Conservation (phyloP, 2,113 vertebrate species). For the Macrotis lagotis region DNA sequence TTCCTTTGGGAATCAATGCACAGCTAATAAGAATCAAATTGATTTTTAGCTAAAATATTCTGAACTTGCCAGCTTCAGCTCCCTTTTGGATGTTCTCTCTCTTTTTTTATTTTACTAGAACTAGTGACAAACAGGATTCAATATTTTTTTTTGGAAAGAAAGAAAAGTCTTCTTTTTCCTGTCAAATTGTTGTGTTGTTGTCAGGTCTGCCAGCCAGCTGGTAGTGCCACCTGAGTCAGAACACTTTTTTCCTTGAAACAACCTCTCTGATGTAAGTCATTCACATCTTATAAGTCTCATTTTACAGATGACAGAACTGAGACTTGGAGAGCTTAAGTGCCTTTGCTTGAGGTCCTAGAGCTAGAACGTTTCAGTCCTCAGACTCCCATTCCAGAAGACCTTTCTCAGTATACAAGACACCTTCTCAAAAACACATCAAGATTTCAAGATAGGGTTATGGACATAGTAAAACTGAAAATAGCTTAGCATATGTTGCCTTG, state of each 20-base stretch:
- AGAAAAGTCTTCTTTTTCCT: not conserved
- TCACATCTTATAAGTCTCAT: not conserved
- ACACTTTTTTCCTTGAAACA: not conserved
- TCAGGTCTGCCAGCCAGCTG: not conserved
- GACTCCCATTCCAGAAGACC: not conserved
- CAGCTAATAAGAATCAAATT: slow-evolving; percentile 31
- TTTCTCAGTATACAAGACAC: not conserved
- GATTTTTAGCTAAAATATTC: slow-evolving; percentile 43
- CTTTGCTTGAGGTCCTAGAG: not conserved
- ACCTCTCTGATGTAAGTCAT: not conserved
- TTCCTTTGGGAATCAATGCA: slow-evolving; percentile 37
- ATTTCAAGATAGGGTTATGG: not conserved
- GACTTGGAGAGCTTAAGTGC: not conserved
- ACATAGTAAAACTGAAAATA: not conserved
- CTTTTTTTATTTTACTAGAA: not conserved
- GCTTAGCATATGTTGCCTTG: not conserved
- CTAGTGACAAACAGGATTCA: not conserved
- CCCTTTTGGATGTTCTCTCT: not conserved
- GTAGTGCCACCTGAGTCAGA: not conserved
- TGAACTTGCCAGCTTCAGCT: slow-evolving; percentile 26
- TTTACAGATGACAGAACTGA: not conserved
- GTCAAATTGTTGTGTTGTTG: not conserved
- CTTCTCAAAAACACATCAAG: not conserved
- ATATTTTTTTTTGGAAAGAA: slow-evolving; percentile 1
- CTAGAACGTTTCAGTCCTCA: not conserved